Conservation (phyloP, 2,113 vertebrate species). For the Protobothrops mucrosquamatus region DNA sequence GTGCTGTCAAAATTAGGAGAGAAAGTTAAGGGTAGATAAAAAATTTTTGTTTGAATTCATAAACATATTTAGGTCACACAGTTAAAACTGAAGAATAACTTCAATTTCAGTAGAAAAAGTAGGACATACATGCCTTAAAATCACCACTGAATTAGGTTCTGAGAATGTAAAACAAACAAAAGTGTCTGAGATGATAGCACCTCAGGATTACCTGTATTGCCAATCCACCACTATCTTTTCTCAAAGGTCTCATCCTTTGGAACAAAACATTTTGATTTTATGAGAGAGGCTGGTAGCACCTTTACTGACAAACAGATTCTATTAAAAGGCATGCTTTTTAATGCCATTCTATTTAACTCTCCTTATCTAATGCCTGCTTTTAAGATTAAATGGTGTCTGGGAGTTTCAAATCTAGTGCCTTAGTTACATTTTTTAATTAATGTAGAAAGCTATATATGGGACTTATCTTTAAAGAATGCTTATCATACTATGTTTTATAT, state of each 20-base stretch:
- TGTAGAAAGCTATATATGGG: background rate
- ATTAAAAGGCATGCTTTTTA: background rate
- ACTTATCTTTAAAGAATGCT: background rate
- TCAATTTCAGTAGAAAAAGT: background rate
- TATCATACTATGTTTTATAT: background rate
- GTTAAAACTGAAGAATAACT: background rate
- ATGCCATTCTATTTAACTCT: background rate
- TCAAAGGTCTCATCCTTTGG: background rate
- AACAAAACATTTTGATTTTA: background rate
- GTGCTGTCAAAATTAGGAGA: constrained; percentile 7
- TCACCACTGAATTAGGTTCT: background rate
- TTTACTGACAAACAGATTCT: background rate
- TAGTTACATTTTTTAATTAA: background rate
- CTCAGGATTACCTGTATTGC: background rate
- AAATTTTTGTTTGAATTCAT: background rate
- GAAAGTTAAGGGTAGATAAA: constrained; percentile 26
- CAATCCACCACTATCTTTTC: background rate
- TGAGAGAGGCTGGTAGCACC: background rate
- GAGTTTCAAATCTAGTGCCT: background rate
- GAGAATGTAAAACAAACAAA: background rate
- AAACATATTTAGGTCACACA: constrained; percentile 6
- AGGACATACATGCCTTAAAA: background rate
- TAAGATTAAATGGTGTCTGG: background rate
- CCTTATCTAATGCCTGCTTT: background rate
- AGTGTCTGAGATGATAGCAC: background rate